Base-by-base conservation (phyloP, 1,140 invertebrate genomes). In the Drosophila arizonae region DNA sequence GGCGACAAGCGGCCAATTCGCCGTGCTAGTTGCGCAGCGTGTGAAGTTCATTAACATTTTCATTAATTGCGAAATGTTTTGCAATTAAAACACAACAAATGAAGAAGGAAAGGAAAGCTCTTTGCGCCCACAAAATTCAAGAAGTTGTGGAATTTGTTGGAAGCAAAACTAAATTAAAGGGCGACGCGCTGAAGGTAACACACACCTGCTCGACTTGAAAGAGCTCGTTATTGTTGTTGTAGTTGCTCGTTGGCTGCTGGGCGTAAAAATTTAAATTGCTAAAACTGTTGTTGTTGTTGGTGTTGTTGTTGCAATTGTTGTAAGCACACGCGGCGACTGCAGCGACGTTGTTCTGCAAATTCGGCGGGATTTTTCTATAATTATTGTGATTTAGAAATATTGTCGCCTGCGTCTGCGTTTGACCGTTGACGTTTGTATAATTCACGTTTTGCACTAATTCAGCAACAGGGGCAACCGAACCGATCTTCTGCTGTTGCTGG, bases 41-140 rank as follows among this genome's bases (percentile, higher is more conserved):
- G 85, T 90, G 85, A 90, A 89, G 86, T 90, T 89, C 86, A 89
- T 89, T 89, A 89, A 89, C 86, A 89, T 89, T 90, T 90, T 90
- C 79, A 82, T 86, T 89, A 82, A 86, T 89, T 88, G 85, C 71
- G 79, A 89, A 90, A 89, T 73, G 69, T 79, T 80, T 79, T 80
- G 74, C 77, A 89, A 88, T 84, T 81, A 78, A 79, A 89, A 84
- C 5, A 21, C n/a, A 46, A 46, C 15, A 15, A 46, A 21, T 46
- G 8, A 46, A 46, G 43, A 17, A 8, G 8, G 36, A 13, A 39
- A 39, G 4, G 36, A 15, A 70, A 62, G 70, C 51, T 55, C 41
- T 36, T 21, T 21, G 58, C 55, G 36, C 56, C 67, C 66, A 79
- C 62, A 56, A 68, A 60, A 41, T 6, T 39, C 51, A 41, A 28